Percentiles rank a stretch among this genome's conserved stretches.
These are phyloP conservation scores for Tetragonula carbonaria DNA, from an alignment of 2,888 invertebrate species.

Conservation along the genomic window DNA sequence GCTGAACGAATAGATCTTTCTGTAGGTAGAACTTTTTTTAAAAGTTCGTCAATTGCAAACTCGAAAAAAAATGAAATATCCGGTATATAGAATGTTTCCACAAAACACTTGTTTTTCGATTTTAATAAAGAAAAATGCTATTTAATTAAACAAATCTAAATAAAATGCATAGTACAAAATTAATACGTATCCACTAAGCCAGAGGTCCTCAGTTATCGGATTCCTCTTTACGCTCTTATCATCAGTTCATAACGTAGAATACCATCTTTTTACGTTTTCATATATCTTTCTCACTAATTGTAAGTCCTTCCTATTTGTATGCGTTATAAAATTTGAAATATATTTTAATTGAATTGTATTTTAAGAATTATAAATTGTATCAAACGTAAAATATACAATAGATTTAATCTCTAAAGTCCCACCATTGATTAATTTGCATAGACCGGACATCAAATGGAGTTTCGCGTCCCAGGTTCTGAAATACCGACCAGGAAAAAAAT, in stretches of 20 bases:
- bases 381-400: too few species aligned
- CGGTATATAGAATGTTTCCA: background rate
- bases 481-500: too few species aligned
- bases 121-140: background rate
- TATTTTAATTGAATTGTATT: too few species aligned
- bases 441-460: too few species aligned
- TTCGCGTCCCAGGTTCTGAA: too few species aligned
- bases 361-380: too few species aligned
- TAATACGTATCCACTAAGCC: background rate
- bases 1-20: background rate
- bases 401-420: too few species aligned
- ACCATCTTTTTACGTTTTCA: background rate
- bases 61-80: background rate
- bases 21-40: background rate
- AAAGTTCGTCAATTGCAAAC: background rate
- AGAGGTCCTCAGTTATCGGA: conserved; percentile 5
- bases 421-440: too few species aligned
- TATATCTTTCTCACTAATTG: background rate
- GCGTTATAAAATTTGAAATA: too few species aligned
- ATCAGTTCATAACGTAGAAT: background rate
- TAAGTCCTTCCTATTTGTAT: background rate
- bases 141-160: background rate
- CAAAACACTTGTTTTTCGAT: background rate
- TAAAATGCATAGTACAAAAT: background rate
- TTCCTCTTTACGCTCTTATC: background rate